phyloP scores from a whole-genome alignment of 2,888 invertebrate genomes.

The Clunio marinus region DNA sequence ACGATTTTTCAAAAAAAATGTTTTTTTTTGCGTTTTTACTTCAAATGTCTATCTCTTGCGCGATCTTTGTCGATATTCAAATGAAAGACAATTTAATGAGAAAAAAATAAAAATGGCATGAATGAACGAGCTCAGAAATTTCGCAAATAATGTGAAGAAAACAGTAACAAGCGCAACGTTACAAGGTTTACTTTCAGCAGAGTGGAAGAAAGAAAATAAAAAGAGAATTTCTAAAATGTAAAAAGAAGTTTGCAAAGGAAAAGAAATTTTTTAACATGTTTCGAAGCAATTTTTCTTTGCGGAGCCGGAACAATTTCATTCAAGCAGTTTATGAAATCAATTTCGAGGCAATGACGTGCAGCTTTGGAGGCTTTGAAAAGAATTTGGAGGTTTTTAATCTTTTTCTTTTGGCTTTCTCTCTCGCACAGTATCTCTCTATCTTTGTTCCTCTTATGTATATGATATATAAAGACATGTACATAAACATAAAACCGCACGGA shows the following conservation, averaged over 20 bases:
- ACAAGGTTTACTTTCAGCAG: background rate
- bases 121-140: background rate
- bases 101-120: too few relatives aligned
- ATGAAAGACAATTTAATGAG: constrained; percentile 30
- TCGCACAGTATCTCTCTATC: background rate
- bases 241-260: background rate
- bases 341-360: too few relatives aligned
- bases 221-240: constrained; percentile 3
- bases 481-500: too few relatives aligned
- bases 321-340: too few relatives aligned
- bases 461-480: too few relatives aligned
- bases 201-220: background rate
- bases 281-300: background rate
- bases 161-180: background rate
- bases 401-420: background rate
- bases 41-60: background rate
- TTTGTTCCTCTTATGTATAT: too few relatives aligned
- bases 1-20: too few relatives aligned
- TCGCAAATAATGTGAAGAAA: background rate
- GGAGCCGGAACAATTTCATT: constrained; percentile 7
- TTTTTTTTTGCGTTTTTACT: too few relatives aligned
- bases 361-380: too few relatives aligned
- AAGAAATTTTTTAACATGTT: constrained; percentile 2
- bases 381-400: background rate
- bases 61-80: constrained; percentile 29